These are phyloP conservation scores for Rhinophrynus dorsalis DNA, from an alignment of 2,797 vertebrate species.

Conservation along the genomic window DNA sequence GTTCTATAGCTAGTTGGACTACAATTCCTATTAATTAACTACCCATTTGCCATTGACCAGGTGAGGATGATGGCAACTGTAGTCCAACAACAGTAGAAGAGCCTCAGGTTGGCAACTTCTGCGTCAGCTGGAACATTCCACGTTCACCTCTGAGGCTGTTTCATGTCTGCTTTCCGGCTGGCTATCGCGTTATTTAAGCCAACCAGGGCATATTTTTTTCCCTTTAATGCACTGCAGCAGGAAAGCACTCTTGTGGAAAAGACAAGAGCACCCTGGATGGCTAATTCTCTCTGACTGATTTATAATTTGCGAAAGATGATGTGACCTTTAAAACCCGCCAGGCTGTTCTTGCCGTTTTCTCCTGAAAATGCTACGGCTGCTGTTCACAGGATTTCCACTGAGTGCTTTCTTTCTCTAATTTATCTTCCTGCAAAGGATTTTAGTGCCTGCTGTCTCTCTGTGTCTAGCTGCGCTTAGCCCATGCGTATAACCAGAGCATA, in stretches of 20 bases:
- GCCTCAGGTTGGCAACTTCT: no score
- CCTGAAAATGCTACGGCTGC: slow-evolving; percentile 47
- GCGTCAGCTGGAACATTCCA: slow-evolving; percentile 1
- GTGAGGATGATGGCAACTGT: no score
- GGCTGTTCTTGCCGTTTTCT: slow-evolving; percentile 46
- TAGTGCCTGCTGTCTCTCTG: slow-evolving; percentile 49
- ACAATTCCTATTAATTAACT: no score
- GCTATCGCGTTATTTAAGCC: slow-evolving; percentile 10
- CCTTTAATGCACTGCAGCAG: slow-evolving; percentile 41
- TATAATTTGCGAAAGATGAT: slow-evolving; percentile 50
- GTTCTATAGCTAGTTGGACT: no score
- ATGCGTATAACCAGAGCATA: slow-evolving; percentile 37
- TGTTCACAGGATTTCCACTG: slow-evolving; percentile 47
- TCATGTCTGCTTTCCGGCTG: slow-evolving; percentile 7
- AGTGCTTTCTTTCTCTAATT: slow-evolving; percentile 50
- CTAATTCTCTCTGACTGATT: slow-evolving; percentile 50
- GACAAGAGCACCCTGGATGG: slow-evolving; percentile 47
- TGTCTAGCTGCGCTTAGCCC: slow-evolving; percentile 44
- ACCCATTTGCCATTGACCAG: no score
- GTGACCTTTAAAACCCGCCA: slow-evolving; percentile 50
- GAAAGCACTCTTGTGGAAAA: slow-evolving; percentile 44
- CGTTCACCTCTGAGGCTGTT: slow-evolving; percentile 1
- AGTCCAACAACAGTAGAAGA: no score
- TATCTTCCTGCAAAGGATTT: slow-evolving; percentile 51
- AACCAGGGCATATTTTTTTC: slow-evolving; percentile 10